Conservation (phyloP, 2,113 vertebrate genomes). For the Garra rufa region DNA sequence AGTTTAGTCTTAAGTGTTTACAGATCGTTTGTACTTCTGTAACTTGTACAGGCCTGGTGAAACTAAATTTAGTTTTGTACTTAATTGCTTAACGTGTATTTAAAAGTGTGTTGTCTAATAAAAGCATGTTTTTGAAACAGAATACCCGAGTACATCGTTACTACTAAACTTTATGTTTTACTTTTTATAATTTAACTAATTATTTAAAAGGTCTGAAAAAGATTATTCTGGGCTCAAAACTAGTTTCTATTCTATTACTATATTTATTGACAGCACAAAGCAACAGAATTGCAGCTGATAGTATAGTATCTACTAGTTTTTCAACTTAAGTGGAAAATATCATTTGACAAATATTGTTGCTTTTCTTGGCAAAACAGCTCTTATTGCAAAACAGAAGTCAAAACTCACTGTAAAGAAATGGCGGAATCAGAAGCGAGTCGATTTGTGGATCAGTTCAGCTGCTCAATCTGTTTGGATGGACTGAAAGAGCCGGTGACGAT, state of each 20-base stretch:
- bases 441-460: not conserved
- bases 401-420: not conserved
- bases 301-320: no score
- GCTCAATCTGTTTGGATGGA: no score
- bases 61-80: no score
- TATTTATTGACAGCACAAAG: not conserved
- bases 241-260: no score
- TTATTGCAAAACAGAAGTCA: not conserved
- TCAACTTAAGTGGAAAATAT: not conserved
- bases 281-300: not conserved
- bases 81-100: no score
- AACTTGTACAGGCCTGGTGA: not conserved
- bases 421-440: not conserved
- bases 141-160: no score
- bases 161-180: no score
- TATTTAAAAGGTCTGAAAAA: no score
- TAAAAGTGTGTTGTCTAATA: no score
- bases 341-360: not conserved
- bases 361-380: not conserved
- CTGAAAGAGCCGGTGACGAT: no score
- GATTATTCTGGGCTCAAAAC: not conserved
- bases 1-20: not conserved
- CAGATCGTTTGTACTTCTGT: not conserved
- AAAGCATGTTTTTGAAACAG: no score
- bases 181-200: no score